Evolutionary conservation across 2,797 vertebrate genomes (phyloP).

Genomic region (Mormyrops attenuatus): DNA sequence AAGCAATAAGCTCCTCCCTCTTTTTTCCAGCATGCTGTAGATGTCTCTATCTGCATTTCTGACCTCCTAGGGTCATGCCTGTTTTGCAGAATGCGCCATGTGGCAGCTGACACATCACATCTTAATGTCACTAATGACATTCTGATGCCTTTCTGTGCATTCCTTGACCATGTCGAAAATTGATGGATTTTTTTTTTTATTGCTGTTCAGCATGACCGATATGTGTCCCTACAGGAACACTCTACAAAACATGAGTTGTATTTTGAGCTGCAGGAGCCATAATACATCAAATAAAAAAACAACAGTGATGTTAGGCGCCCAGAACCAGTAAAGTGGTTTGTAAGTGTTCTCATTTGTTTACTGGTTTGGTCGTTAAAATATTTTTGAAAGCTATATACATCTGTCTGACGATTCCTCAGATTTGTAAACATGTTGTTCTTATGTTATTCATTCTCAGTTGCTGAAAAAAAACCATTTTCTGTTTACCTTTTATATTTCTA

Average conservation of each 20-base stretch:
- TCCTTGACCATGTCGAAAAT: background rate
- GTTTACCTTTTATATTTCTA: conserved; percentile 36
- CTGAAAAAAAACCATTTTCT: conserved; percentile 3
- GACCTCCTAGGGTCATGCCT: background rate
- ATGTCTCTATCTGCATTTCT: background rate
- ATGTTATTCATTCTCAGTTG: background rate
- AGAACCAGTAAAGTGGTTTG: background rate
- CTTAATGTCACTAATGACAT: background rate
- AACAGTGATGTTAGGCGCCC: background rate
- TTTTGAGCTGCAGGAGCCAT: background rate
- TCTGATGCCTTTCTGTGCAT: background rate
- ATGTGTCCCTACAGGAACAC: background rate
- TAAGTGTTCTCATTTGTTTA: no score
- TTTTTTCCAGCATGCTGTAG: background rate
- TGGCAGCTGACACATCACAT: background rate
- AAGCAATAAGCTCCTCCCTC: background rate
- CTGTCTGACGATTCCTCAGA: no score
- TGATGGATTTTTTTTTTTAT: background rate
- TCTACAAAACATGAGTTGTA: background rate
- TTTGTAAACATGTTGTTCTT: background rate
- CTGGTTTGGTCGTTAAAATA: no score
- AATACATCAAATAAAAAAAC: background rate
- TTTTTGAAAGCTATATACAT: no score
- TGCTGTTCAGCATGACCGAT: background rate
- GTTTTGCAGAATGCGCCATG: background rate